Evolutionary conservation across 2,797 vertebrate species (phyloP).

Genomic region (Chiroxiphia lanceolata): DNA sequence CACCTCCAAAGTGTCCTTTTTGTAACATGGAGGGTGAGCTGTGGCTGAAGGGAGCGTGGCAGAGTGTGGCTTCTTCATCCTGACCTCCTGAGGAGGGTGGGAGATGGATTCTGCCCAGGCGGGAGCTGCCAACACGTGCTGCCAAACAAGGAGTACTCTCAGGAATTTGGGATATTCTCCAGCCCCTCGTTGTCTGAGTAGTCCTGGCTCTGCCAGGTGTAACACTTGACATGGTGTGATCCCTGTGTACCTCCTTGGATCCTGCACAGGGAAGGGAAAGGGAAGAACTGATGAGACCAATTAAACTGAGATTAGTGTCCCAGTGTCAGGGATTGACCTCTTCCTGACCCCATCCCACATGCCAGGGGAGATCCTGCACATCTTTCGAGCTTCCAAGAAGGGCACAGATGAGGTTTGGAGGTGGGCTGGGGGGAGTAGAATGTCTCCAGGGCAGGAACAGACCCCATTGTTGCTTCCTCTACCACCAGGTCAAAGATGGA

Average conservation of each 20-base stretch:
- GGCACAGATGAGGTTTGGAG: neutral
- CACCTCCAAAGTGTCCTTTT: neutral
- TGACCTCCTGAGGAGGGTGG: neutral
- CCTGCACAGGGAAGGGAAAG: neutral
- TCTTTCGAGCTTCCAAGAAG: neutral
- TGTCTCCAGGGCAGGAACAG: neutral
- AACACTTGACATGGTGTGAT: neutral
- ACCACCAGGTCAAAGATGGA: neutral
- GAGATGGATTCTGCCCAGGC: neutral
- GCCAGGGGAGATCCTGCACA: neutral
- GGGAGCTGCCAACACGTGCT: neutral
- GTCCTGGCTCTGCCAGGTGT: neutral
- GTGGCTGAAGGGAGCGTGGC: neutral
- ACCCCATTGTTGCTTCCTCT: fast-evolving
- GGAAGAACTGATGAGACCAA: neutral
- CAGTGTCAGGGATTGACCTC: neutral
- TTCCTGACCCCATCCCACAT: neutral
- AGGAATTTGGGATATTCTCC: neutral
- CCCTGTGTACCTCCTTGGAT: neutral
- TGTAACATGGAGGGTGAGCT: fast-evolving
- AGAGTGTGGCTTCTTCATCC: neutral
- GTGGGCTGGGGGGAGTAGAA: neutral
- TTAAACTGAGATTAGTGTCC: neutral
- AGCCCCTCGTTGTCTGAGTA: neutral
- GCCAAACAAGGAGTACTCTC: neutral